Percentiles rank a stretch among this genome's conserved stretches.
phyloP scores from a whole-genome alignment of 2,888 invertebrate genomes.

The Microctonus brassicae region DNA sequence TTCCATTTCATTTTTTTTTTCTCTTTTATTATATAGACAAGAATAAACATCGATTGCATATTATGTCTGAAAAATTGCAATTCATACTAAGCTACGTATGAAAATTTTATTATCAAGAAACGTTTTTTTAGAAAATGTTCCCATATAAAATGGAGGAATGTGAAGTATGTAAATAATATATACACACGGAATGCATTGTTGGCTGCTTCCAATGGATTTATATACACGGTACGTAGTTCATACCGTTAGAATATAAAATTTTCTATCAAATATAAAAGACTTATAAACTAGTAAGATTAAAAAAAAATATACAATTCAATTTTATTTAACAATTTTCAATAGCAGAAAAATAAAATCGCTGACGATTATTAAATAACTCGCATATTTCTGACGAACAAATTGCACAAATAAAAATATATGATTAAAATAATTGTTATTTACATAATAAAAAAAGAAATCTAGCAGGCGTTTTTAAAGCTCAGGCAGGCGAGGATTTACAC shows the following conservation, averaged over 20 bases:
- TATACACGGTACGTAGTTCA: background rate
- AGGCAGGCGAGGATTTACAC: constrained; percentile 48
- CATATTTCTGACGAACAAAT: background rate
- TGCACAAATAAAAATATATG: background rate
- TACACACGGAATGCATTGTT: background rate
- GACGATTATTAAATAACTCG: background rate
- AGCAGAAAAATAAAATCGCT: too few relatives aligned
- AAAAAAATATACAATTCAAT: too few relatives aligned
- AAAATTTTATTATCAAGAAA: background rate
- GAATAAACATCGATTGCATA: background rate
- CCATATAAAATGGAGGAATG: background rate
- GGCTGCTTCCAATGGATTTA: background rate
- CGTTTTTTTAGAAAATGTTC: constrained; percentile 4
- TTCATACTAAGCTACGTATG: background rate
- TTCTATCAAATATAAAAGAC: background rate
- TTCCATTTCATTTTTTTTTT: background rate
- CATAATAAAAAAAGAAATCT: constrained; percentile 52
- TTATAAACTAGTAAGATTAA: background rate
- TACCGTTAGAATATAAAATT: constrained; percentile 2
- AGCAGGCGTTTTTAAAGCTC: constrained; percentile 58
- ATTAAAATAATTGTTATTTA: constrained; percentile 3
- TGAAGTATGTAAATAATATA: background rate
- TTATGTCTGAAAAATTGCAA: background rate
- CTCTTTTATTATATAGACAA: background rate
- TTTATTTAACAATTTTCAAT: too few relatives aligned